Evolutionary conservation across 1,140 invertebrate species (phyloP), one percentile per base, ranked within the genome.

Genomic region (Drosophila pallidifrons): DNA sequence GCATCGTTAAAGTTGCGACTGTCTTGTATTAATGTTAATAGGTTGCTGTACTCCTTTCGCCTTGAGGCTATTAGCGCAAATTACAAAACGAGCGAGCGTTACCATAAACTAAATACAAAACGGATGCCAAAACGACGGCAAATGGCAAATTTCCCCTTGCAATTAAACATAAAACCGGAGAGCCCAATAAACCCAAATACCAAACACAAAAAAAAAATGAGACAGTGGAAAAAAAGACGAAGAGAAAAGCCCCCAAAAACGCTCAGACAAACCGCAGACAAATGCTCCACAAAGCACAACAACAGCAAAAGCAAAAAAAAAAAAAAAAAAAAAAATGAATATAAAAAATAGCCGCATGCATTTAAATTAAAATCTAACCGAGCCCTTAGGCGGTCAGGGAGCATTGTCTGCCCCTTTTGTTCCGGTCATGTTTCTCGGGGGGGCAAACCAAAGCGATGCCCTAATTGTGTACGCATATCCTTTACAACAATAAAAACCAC

Each of bases 201-300:
- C 35, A 63, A 35, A 38, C 3, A 25, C 8, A 63, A 35, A 38
- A 49, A 32, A 28, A 43, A 1, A 38, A 13, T 15, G 3, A 35
- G 5, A n/a, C 5, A 49, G 20, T 3, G 20, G 20, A 32, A 20
- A n/a, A 52, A 16, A 51, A 49, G 13, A 15, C 25, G 16, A 47
- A 7, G 16, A 47, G 16, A 55, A 61, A 61, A 49, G 6, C 30
- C 60, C 60, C 32, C 51, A 41, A 63, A 68, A 63, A 25, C 35
- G 43, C 72, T 69, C 72, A 75, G 72, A 75, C 72, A 75, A 75
- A 57, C 72, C 72, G 72, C 72, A 75, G 72, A 75, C 72, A 69
- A 70, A 74, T 74, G 49, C n/a, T 54, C 1, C 51, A 28, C 3
- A 46, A 60, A 51, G 30, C 30, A 43, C 10, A 16, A 11, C 6